Evolutionary conservation across 2,113 vertebrate genomes (phyloP), one percentile per base, ranked within the genome.

Genomic region (Sebastes fasciatus): DNA sequence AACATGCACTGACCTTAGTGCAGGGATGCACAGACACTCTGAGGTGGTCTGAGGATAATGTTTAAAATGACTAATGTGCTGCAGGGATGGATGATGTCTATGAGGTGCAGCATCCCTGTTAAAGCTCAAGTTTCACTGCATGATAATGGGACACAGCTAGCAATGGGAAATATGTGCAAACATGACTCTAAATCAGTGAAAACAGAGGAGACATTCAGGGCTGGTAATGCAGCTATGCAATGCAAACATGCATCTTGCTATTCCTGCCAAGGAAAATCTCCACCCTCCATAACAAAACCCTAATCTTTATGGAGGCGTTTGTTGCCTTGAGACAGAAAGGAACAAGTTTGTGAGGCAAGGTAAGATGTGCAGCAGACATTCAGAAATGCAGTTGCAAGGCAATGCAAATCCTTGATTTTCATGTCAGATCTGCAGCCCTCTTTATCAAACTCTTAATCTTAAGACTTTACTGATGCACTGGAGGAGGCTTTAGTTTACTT

Each of bases 51-150:
- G 21, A 43, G 3, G 2, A 0, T 2, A 1, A 8, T 46, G 69
- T 60, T 6, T 76, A 4, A 17, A 23, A 23, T 14, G 58, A 48
- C 3, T 12, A 2, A 4, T 70, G 4, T 48, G 40, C 74, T 80
- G 82, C 84, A 80, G 79, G 65, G 80, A 60, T 51, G 73, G 68
- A 7, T 62, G 75, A 48, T 55, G 78, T 74, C 4, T 72, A 7
- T 42, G 62, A 86, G 74, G 23, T 21, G 68, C 69, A 60, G 84
- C 88, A 78, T 80, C 84, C 26, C 42, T 12, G 23, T 34, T 16
- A 17, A 8, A 69, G 71, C 19, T 82, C 58, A 9, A 34, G 49
- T 43, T 63, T 51, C 70, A 45, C 43, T 65, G 71, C 77, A 43
- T 34, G 12, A 48, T 42, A 19, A 40, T 3, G 70, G 40, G 34